Conservation (phyloP, 2,888 invertebrate species). For the Calliopum simillimum region DNA sequence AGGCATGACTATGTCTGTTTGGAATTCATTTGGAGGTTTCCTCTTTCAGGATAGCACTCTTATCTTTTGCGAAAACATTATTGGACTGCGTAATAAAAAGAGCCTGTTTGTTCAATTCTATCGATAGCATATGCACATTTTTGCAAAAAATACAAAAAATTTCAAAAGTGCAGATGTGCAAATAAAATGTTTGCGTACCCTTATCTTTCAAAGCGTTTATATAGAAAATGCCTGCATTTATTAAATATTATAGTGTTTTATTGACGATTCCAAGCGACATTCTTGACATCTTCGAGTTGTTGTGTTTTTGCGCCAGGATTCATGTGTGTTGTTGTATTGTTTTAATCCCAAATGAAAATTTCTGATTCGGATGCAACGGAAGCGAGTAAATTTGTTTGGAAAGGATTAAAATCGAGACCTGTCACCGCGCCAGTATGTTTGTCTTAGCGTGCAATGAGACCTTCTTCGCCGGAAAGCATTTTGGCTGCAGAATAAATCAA, state of each 20-base stretch:
- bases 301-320: conserved; percentile 91
- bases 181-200: too few relatives aligned
- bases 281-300: conserved; percentile 90
- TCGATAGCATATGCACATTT: conserved; percentile 46
- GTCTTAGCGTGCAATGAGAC: too few relatives aligned
- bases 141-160: too few relatives aligned
- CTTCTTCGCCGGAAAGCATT: conserved; percentile 78
- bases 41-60: too few relatives aligned
- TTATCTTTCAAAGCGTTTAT: conserved; percentile 75
- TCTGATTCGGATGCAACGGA: conserved; percentile 94
- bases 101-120: too few relatives aligned
- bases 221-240: too few relatives aligned
- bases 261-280: conserved; percentile 91
- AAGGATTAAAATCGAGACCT: conserved; percentile 94
- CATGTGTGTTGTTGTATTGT: conserved; percentile 90
- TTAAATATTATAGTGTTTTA: too few relatives aligned
- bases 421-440: too few relatives aligned
- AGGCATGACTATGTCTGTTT: too few relatives aligned
- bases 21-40: too few relatives aligned
- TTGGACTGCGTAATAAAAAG: conserved; percentile 72
- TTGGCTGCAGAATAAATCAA: conserved; percentile 88
- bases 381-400: conserved; percentile 88
- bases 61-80: too few relatives aligned
- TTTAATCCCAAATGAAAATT: conserved; percentile 96
- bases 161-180: too few relatives aligned